phyloP scores from a whole-genome alignment of 2,888 invertebrate genomes.

The Oligia latruncula region DNA sequence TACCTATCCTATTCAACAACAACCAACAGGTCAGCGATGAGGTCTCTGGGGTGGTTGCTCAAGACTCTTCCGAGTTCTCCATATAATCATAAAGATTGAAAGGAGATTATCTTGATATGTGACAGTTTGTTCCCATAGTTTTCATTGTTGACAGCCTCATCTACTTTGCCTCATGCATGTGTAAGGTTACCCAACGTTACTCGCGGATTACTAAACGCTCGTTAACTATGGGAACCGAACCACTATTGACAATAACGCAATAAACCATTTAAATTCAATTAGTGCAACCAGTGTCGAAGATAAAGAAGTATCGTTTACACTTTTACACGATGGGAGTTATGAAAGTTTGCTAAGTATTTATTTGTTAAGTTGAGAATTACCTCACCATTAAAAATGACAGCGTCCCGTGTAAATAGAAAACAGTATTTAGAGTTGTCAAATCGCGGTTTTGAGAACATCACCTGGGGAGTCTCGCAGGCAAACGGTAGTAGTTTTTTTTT shows the following conservation, averaged over 20 bases:
- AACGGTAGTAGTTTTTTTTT: too few species aligned
- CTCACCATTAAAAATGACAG: background rate
- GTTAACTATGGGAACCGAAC: conserved; percentile 42
- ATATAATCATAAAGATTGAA: conserved; percentile 20
- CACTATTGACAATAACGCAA: conserved; percentile 20
- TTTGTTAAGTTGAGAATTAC: background rate
- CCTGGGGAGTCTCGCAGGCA: background rate
- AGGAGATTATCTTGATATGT: conserved; percentile 17
- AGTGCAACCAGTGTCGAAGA: background rate
- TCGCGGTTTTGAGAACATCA: background rate
- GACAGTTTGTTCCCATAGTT: conserved; percentile 39
- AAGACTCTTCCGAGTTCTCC: conserved; percentile 28
- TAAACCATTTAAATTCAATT: conserved; percentile 33
- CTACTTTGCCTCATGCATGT: conserved; percentile 7
- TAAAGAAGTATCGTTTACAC: conserved; percentile 12
- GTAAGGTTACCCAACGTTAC: conserved; percentile 32
- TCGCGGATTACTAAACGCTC: conserved; percentile 32
- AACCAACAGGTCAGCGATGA: conserved; percentile 17
- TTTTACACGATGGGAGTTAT: background rate
- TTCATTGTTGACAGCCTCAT: conserved; percentile 48
- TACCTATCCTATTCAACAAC: background rate
- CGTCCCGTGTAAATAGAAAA: background rate
- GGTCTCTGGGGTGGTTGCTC: background rate
- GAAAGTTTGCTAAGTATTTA: background rate
- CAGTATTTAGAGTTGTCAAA: background rate